phyloP scores from a whole-genome alignment of 2,797 vertebrate species.

The Cyprinodon diabolis region DNA sequence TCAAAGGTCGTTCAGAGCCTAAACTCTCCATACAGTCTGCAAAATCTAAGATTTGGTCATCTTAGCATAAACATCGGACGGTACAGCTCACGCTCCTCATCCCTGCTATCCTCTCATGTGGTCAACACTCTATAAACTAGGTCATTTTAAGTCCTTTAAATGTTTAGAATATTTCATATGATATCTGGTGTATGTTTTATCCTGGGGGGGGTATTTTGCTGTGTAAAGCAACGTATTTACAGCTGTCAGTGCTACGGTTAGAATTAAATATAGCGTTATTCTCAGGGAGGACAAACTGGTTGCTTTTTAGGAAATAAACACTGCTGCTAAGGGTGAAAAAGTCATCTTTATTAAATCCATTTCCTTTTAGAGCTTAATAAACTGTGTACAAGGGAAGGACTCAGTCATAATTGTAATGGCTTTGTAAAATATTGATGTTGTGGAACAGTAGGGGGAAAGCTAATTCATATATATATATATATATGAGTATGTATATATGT shows the following conservation, averaged over 20 bases:
- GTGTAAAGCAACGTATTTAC: not conserved
- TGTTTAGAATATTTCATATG: not conserved
- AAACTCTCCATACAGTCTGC: no score
- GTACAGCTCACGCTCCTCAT: no score
- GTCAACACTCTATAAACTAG: no score
- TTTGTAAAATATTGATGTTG: constrained; percentile 44
- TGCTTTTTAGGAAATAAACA: constrained; percentile 39
- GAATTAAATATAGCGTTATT: constrained; percentile 62
- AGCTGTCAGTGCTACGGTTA: constrained; percentile 10
- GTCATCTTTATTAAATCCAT: constrained; percentile 54
- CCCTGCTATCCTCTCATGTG: no score
- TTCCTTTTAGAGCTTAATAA: constrained; percentile 52
- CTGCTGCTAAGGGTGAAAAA: constrained; percentile 34
- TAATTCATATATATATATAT: constrained; percentile 34
- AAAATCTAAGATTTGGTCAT: no score
- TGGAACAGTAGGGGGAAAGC: constrained; percentile 45
- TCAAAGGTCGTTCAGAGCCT: no score
- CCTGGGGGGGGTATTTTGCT: constrained; percentile 1
- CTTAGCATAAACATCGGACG: no score
- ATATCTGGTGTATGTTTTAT: not conserved
- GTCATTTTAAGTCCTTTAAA: not conserved
- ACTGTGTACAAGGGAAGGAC: constrained; percentile 42
- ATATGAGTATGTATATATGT: not conserved
- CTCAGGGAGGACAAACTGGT: constrained; percentile 74
- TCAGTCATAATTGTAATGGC: constrained; percentile 39